Base-by-base conservation (phyloP, 2,113 vertebrate species). In the Limanda limanda region DNA sequence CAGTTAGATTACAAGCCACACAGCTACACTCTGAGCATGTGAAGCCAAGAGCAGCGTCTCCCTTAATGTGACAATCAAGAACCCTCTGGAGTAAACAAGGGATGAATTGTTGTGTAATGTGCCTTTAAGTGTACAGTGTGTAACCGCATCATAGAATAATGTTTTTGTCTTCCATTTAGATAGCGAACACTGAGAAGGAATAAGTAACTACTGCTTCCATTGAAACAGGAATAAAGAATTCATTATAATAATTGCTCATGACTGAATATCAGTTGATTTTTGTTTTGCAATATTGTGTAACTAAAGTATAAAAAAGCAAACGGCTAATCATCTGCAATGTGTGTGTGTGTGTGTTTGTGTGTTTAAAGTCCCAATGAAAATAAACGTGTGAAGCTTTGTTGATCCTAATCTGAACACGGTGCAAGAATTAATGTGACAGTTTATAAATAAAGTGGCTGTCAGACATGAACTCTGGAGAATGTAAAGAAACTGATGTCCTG, bases 1-100 rank as follows among this genome's bases (percentile, higher is more conserved):
- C 37, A 74, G n/a, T 65, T 37, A 56, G 14, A 78, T 64, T 55
- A 71, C 20, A 73, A 72, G 67, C 15, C 55, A 40, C 58, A 59
- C 58, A 72, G 51, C 48, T 18, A 68, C 21, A 59, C 56, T 51
- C 42, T 62, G 12, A 76, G 45, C 40, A 58, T 72, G 45, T 21
- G 51, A n/a, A 74, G 52, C n/a, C 24, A 37, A 7, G n/a, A 24
- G 2, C 21, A n/a, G 20, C 55, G n/a, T 63, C 62, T 62, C 14
- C 42, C 10, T 55, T 13, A 59, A n/a, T 18, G 20, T 59, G 31
- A 52, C 3, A 59, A 1, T 55, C 3, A 55, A 47, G 13, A 18
- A 5, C 6, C 14, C 27, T 15, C 48, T 7, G 51, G 20, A 15
- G 52, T 60, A n/a, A 59, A 35, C 48, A 14, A 60, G 5, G 23